Percentiles rank a stretch among this genome's conserved stretches.
These are phyloP conservation scores for Tiphia femorata DNA, from an alignment of 2,888 invertebrate genomes.

Conservation along the genomic window DNA sequence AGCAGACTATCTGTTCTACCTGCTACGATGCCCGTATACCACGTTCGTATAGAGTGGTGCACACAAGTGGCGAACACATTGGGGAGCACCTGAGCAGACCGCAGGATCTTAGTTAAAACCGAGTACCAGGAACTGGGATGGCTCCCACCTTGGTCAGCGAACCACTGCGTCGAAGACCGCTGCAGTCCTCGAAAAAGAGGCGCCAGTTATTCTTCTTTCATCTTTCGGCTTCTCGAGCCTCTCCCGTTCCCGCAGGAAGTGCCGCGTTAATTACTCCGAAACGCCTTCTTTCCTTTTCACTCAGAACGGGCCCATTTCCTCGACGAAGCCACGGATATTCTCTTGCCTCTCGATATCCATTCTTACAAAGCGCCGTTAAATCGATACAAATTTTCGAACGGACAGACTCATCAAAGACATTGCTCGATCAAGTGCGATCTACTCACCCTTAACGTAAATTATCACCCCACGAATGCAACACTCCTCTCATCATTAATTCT, in stretches of 20 bases:
- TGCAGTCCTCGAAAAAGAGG: conserved; percentile 12
- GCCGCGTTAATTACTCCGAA: conserved; percentile 5
- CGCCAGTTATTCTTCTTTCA: conserved; percentile 23
- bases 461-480: too few species aligned
- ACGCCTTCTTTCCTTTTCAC: conserved; percentile 4
- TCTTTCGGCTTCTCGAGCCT: conserved; percentile 6
- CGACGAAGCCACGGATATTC: too few species aligned
- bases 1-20: conserved; percentile 42
- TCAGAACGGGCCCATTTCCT: conserved; percentile 6
- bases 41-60: conserved; percentile 50
- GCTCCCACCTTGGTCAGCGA: conserved; percentile 17
- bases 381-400: too few species aligned
- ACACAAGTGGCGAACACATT: conserved; percentile 27
- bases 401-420: too few species aligned
- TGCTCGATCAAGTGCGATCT: too few species aligned
- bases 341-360: too few species aligned
- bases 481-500: too few species aligned
- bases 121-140: conserved; percentile 40
- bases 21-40: conserved; percentile 51
- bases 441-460: too few species aligned
- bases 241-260: conserved; percentile 14
- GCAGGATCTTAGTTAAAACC: conserved; percentile 9
- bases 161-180: conserved; percentile 1
- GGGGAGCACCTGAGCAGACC: neutral
- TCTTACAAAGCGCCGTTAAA: too few species aligned